Evolutionary conservation across 2,113 vertebrate genomes (phyloP), one percentile per base, ranked within the genome.

Genomic region (Elanoides forficatus): DNA sequence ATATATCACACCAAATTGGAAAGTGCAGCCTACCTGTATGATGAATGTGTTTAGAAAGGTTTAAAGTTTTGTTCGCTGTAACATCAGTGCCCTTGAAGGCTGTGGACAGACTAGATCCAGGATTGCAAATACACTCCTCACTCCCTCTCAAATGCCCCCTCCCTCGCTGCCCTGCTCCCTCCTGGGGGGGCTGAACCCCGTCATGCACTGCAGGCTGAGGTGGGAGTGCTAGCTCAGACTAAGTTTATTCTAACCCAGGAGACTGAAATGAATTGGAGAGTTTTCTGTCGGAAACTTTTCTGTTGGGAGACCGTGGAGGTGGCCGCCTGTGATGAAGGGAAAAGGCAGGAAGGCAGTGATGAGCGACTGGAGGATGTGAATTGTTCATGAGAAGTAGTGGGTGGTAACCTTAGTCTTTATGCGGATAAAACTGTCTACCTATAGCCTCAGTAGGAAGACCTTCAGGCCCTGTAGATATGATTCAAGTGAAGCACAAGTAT

Each of bases 1-100:
- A 18, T 81, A 55, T 67, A 86, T 93, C 90, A 94, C 34, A 71
- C 21, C 56, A 81, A 45, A 92, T n/a, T 88, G 94, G 85, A 86
- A 94, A 93, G 63, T 30, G 40, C 83, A 81, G n/a, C 38, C 65
- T 81, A 86, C 52, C 18, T 62, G 10, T 34, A 4, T 93, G 85
- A 90, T 88, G 36, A 88, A 92, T 91, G 76, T 74, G 80, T 84
- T 90, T 92, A 29, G 92, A 84, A 81, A 86, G 53, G 43, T 92
- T 93, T 74, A 17, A 94, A 84, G 88, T 83, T 90, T 83, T 62
- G 20, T 38, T 90, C 0, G 1, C 58, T 76, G 21, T 83, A 56
- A 60, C 75, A 67, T 81, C 76, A 38, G 47, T 95, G 90, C 8
- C 95, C 92, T 95, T 93, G 92, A 86, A 86, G 65, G 56, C 47